These are phyloP conservation scores for Burhinus oedicnemus DNA, from an alignment of 2,113 vertebrate genomes.

Conservation along the genomic window DNA sequence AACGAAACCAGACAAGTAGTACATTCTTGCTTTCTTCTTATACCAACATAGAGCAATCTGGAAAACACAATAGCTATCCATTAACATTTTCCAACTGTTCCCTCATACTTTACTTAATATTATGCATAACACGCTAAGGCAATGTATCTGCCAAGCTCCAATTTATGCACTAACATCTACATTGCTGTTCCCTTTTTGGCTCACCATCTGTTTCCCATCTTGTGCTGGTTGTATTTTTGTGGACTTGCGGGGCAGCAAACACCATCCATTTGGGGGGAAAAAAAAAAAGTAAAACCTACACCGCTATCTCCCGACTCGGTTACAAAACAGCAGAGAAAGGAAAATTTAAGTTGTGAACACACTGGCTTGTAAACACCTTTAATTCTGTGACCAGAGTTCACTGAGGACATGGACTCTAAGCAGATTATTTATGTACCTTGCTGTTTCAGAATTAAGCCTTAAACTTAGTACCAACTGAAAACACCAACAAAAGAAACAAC, in stretches of 20 bases:
- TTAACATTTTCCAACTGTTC: neutral
- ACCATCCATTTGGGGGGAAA: fast-evolving
- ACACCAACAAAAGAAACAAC: neutral
- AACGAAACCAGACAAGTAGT: neutral
- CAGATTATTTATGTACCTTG: neutral
- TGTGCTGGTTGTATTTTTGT: neutral
- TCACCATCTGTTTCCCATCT: neutral
- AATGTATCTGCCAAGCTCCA: fast-evolving
- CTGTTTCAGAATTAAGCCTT: neutral
- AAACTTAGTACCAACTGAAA: neutral
- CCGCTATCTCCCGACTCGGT: no score
- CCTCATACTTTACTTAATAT: neutral
- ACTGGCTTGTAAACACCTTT: neutral
- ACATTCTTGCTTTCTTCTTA: neutral
- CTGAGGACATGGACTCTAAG: fast-evolving
- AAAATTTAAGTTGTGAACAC: neutral
- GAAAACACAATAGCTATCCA: no score
- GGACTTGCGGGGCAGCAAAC: neutral
- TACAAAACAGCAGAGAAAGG: no score
- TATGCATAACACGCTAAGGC: fast-evolving
- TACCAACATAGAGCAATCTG: fast-evolving
- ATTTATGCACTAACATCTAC: neutral
- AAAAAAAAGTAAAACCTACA: fast-evolving
- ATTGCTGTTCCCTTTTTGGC: no score
- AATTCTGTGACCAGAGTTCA: neutral